phyloP scores from a whole-genome alignment of 1,140 invertebrate species.

The Drosophila tropicalis region DNA sequence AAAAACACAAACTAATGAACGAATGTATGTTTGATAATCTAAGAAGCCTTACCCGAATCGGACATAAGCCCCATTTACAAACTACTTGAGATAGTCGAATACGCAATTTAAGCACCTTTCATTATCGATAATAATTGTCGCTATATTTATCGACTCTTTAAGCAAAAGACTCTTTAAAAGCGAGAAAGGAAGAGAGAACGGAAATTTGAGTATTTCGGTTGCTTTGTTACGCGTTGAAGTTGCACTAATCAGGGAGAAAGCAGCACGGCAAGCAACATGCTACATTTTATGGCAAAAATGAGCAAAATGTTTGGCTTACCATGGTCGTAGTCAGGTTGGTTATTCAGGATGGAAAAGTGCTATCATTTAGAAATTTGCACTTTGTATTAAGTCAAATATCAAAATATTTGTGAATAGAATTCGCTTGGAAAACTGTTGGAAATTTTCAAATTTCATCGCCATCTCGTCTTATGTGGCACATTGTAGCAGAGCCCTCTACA shows the following conservation, averaged over 20 bases:
- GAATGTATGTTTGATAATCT: conserved; percentile 49
- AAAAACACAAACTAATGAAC: conserved; percentile 68
- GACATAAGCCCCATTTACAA: no score
- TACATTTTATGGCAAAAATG: conserved; percentile 46
- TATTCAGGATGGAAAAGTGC: no score
- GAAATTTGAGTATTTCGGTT: conserved; percentile 10
- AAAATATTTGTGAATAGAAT: no score
- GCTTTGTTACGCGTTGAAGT: conserved; percentile 60
- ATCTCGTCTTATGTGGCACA: no score
- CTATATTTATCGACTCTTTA: not conserved
- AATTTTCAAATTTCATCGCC: no score
- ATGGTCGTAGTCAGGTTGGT: conserved; percentile 3
- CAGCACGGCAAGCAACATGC: conserved; percentile 36
- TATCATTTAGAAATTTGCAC: no score
- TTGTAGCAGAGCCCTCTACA: not conserved
- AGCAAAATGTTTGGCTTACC: conserved; percentile 27
- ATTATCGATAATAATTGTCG: not conserved
- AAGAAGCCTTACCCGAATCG: not conserved
- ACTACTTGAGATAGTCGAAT: no score
- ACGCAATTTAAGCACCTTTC: no score
- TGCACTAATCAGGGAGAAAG: conserved; percentile 61
- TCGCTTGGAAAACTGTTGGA: no score
- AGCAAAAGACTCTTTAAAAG: not conserved
- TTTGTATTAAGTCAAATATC: no score
- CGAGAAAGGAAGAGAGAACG: not conserved